Conservation (phyloP, 2,888 invertebrate genomes). For the Dryobota labecula region DNA sequence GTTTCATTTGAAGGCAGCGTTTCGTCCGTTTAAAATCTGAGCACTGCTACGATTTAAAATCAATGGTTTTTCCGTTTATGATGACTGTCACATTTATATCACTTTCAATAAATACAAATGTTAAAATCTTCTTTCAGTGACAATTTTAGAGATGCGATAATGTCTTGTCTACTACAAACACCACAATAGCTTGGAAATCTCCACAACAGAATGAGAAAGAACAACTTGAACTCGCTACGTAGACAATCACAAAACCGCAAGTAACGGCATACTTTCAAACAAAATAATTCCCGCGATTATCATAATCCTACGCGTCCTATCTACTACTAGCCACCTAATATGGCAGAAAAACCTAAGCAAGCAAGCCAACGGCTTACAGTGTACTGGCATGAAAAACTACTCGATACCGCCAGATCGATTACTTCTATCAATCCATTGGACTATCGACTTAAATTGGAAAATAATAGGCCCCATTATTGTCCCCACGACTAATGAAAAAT, state of each 20-base stretch:
- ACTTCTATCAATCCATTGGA: constrained; percentile 75
- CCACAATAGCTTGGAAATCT: constrained; percentile 1
- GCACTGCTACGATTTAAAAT: background rate
- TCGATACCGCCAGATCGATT: constrained; percentile 62
- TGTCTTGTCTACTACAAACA: background rate
- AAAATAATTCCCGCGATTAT: constrained; percentile 3
- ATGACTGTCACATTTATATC: background rate
- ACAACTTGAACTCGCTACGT: background rate
- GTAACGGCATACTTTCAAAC: constrained; percentile 9
- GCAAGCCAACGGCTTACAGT: constrained; percentile 60
- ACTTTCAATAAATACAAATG: background rate
- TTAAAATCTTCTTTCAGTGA: background rate
- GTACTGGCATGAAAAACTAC: constrained; percentile 65
- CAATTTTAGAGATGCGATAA: background rate
- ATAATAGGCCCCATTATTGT: constrained; percentile 80
- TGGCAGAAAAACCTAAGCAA: constrained; percentile 51
- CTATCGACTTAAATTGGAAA: constrained; percentile 80
- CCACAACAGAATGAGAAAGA: background rate
- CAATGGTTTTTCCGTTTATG: background rate
- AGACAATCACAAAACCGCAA: constrained; percentile 19
- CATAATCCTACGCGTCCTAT: constrained; percentile 1
- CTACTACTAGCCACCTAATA: constrained; percentile 21
- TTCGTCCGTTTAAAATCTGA: background rate
- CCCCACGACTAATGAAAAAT: constrained; percentile 78
- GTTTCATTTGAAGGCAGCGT: constrained; percentile 10